A percentile compares a stretch with the other conserved stretches of the same genome.
Evolutionary conservation across 2,888 invertebrate genomes (phyloP).

Genomic region (Diaphora mendica): DNA sequence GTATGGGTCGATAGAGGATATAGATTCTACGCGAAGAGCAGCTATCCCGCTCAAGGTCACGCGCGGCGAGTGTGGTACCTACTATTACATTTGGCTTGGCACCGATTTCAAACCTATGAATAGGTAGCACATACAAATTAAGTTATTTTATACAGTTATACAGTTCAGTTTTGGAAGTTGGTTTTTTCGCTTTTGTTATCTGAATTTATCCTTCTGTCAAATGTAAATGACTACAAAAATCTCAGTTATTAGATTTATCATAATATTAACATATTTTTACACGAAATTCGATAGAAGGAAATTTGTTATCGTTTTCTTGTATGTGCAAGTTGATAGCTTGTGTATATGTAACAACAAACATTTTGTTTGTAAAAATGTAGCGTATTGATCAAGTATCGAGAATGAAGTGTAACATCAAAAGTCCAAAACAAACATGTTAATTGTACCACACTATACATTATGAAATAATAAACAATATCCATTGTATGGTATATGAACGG

Average conservation of each 20-base stretch:
- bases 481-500: slow-evolving; percentile 46
- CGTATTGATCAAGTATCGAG: not conserved
- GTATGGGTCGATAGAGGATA: too few species aligned
- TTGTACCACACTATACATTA: slow-evolving; percentile 18
- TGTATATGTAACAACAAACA: not conserved
- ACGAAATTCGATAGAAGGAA: not conserved
- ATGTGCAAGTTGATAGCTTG: too few species aligned
- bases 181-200: too few species aligned
- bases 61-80: too few species aligned
- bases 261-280: not conserved
- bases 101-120: too few species aligned
- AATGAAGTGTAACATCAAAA: not conserved
- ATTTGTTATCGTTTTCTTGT: not conserved
- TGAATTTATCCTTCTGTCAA: not conserved
- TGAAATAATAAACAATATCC: slow-evolving; percentile 41
- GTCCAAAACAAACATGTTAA: slow-evolving; percentile 7
- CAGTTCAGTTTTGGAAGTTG: too few species aligned
- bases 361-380: not conserved
- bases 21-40: too few species aligned
- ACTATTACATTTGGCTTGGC: too few species aligned
- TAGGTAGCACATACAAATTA: too few species aligned
- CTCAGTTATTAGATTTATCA: not conserved
- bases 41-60: too few species aligned
- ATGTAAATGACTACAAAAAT: not conserved
- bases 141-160: too few species aligned